phyloP scores from a whole-genome alignment of 2,888 invertebrate genomes.

The Xanthia togata region DNA sequence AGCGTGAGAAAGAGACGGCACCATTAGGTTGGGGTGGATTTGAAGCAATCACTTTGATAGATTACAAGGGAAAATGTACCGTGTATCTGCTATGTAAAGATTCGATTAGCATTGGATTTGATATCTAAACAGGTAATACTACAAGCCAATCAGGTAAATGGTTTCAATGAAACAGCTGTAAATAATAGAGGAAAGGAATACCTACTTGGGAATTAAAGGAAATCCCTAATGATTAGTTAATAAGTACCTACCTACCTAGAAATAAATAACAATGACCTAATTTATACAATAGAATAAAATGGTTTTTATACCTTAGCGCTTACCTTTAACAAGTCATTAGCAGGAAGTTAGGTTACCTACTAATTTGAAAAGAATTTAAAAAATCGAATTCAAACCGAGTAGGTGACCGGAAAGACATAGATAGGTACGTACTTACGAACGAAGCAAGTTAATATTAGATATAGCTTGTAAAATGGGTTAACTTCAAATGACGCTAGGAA shows the following conservation, averaged over 20 bases:
- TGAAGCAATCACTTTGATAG: slow-evolving; percentile 45
- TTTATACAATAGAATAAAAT: background rate
- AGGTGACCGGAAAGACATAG: too few relatives aligned
- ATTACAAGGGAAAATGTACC: slow-evolving; percentile 57
- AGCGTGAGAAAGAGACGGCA: slow-evolving; percentile 60
- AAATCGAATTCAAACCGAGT: too few relatives aligned
- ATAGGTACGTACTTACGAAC: too few relatives aligned
- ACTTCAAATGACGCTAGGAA: too few relatives aligned
- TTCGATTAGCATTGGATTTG: slow-evolving; percentile 42
- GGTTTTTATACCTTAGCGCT: background rate
- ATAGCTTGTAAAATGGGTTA: too few relatives aligned
- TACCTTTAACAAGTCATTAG: too few relatives aligned
- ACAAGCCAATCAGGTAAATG: slow-evolving; percentile 60
- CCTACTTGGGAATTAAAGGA: slow-evolving; percentile 18
- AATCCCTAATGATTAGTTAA: background rate
- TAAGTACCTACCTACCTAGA: too few relatives aligned
- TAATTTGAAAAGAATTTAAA: too few relatives aligned
- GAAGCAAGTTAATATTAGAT: too few relatives aligned
- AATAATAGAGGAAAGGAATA: slow-evolving; percentile 19
- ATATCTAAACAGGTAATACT: slow-evolving; percentile 37
- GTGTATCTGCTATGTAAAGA: slow-evolving; percentile 34
- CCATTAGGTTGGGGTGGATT: slow-evolving; percentile 54
- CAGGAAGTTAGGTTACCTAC: too few relatives aligned
- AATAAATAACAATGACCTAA: background rate
- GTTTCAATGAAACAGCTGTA: slow-evolving; percentile 41